These are phyloP conservation scores for Manis javanica DNA, from an alignment of 2,797 vertebrate genomes.

Conservation along the genomic window DNA sequence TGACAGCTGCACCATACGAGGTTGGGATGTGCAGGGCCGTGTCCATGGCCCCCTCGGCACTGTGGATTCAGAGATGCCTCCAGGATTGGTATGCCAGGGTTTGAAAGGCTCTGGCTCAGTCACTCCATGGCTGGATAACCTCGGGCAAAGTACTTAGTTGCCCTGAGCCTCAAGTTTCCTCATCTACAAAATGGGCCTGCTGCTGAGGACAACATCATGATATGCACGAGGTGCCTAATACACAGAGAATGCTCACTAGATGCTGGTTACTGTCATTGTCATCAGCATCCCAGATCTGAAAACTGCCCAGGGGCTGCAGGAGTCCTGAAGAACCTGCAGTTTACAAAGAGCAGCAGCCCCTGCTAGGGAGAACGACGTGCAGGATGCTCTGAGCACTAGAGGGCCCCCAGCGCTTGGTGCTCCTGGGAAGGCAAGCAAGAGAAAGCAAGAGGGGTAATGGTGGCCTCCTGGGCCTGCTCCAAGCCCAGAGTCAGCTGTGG, in stretches of 20 bases:
- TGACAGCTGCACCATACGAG: not conserved
- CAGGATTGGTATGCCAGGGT: rapidly evolving
- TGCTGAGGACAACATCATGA: not conserved
- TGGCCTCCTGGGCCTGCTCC: not conserved
- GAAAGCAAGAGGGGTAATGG: not conserved
- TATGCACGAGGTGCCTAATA: too few species aligned
- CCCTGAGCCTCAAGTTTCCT: not conserved
- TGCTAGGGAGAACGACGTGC: not conserved
- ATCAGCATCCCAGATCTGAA: not conserved
- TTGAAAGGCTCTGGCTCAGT: not conserved
- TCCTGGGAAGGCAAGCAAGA: not conserved
- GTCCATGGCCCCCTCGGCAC: not conserved
- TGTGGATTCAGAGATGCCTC: not conserved
- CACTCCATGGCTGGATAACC: not conserved
- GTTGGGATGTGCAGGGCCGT: not conserved
- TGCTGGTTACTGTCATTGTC: not conserved
- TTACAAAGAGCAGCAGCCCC: not conserved
- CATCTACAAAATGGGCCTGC: not conserved
- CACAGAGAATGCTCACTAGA: not conserved
- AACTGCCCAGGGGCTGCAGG: not conserved
- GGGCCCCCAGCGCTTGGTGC: too few species aligned
- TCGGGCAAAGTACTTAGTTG: not conserved
- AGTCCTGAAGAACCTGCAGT: not conserved
- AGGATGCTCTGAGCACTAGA: not conserved
- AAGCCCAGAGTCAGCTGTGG: not conserved